Evolutionary conservation across 2,113 vertebrate species (phyloP), one percentile per base, ranked within the genome.

Genomic region (Pyrgilauda ruficollis): DNA sequence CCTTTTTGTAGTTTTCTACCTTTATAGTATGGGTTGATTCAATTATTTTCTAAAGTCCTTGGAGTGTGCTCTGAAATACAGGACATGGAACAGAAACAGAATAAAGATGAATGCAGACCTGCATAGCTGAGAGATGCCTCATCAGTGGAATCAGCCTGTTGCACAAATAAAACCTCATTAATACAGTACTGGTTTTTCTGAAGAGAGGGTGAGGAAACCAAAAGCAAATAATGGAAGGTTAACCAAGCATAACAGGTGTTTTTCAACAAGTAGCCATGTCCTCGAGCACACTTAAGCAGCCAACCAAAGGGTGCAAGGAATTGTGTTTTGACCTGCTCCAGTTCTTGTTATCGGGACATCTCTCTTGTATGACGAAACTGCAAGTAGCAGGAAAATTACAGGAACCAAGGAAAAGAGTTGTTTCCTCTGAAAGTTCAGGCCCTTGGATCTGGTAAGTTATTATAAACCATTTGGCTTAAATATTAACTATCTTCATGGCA

Each of bases 401-500:
- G 67, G n/a, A 80, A 78, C 55, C 33, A 66, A 56, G 52, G 24
- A 39, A 76, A 84, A 47, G 39, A 77, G 11, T 37, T 81, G 22
- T n/a, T 52, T 69, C 56, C 68, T 88, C 43, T 53, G n/a, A 74
- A 85, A 62, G 50, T 31, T 70, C 39, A 61, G 27, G 53, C 56
- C 70, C 52, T 70, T 72, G 73, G 64, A 61, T 64, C 35, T 84
- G 44, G 18, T 52, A 81, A 59, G 31, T 53, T 84, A 77, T 88
- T 33, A 10, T 56, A 75, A 81, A 23, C 22, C 49, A 41, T 17
- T 26, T 5, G 4, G 73, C 46, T 95, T 74, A 85, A 82, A 89
- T 66, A 69, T 87, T 93, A 90, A 84, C 77, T 93, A 17, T 96
- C 91, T 82, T 93, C 74, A 0, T 79, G 79, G 91, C 47, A 93